Evolutionary conservation across 2,113 vertebrate species (phyloP), one percentile per base, ranked within the genome.

Genomic region (Odontesthes bonariensis): DNA sequence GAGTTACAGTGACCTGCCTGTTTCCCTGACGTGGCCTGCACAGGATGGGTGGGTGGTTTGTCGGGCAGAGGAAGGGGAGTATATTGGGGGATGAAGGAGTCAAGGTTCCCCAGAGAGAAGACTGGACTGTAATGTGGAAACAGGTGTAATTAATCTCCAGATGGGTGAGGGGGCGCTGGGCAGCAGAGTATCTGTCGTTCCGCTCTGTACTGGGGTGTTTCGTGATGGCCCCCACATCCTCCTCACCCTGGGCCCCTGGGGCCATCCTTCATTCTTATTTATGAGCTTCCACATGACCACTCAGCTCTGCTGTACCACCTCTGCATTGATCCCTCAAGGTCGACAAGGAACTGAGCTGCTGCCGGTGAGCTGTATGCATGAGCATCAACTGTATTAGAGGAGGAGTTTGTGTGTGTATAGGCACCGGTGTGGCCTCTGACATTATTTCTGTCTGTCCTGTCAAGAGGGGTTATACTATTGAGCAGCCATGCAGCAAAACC

Each of bases 191-290:
- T 86, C 86, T 80, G 70, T 86, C 65, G 53, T 81, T 72, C 55
- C 46, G 77, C 75, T 75, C 74, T 70, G 51, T 52, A 66, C 67
- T 62, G 63, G 69, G 70, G 77, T 87, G 85, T 88, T 88, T 85
- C 22, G 58, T 79, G 82, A 89, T 75, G 77, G 76, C 80, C 84
- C 83, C 75, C 84, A 53, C 82, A 56, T 61, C 64, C 55, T 75
- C 55, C 81, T 79, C 69, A 56, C 75, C 73, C 73, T 19, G 66
- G 61, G 82, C 84, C 87, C 86, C 82, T 71, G 74, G 73, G 89
- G 89, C 88, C 79, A 91, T 93, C 87, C 88, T 91, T 94, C 92
- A 93, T 94, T 90, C 89, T 93, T 94, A 93, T 95, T 94, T 93
- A 94, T 94, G 93, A 93, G 92, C 85, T 88, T 89, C 90, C 86